phyloP scores from a whole-genome alignment of 1,140 invertebrate species.

The Eueides isabella region DNA sequence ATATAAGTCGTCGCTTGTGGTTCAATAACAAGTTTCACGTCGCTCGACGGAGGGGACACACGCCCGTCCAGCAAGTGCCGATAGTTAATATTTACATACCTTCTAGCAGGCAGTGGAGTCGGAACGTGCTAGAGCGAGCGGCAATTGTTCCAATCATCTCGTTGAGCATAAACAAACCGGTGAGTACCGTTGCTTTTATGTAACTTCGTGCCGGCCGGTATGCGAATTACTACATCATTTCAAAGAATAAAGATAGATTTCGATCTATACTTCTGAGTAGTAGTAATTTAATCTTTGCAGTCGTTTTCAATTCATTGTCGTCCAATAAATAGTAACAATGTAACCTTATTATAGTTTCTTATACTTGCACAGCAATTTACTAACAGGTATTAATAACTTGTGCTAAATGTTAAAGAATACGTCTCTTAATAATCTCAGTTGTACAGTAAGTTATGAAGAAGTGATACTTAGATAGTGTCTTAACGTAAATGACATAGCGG shows the following conservation, averaged over 20 bases:
- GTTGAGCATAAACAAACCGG: slow-evolving; percentile 77
- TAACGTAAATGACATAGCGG: neutral
- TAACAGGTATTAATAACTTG: neutral
- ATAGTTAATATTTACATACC: slow-evolving; percentile 28
- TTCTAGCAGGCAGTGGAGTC: slow-evolving; percentile 46
- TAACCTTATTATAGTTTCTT: neutral
- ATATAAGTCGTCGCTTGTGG: slow-evolving; percentile 52
- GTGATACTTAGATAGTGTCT: too few relatives aligned
- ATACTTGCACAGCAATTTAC: too few relatives aligned
- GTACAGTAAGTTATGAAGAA: neutral
- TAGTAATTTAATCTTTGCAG: neutral
- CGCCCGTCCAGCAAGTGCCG: slow-evolving; percentile 33
- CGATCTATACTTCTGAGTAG: neutral
- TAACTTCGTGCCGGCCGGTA: slow-evolving; percentile 55
- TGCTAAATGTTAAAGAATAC: neutral
- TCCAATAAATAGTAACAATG: slow-evolving; percentile 1
- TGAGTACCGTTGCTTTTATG: slow-evolving; percentile 67
- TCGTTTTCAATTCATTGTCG: neutral
- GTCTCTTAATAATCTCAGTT: too few relatives aligned
- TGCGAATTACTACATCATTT: neutral
- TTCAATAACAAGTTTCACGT: slow-evolving; percentile 62
- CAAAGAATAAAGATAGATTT: neutral
- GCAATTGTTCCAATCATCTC: slow-evolving; percentile 77
- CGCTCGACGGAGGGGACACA: slow-evolving; percentile 55
- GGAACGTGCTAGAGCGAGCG: slow-evolving; percentile 73